phyloP scores from a whole-genome alignment of 2,888 invertebrate species.

The Hymenopus coronatus region DNA sequence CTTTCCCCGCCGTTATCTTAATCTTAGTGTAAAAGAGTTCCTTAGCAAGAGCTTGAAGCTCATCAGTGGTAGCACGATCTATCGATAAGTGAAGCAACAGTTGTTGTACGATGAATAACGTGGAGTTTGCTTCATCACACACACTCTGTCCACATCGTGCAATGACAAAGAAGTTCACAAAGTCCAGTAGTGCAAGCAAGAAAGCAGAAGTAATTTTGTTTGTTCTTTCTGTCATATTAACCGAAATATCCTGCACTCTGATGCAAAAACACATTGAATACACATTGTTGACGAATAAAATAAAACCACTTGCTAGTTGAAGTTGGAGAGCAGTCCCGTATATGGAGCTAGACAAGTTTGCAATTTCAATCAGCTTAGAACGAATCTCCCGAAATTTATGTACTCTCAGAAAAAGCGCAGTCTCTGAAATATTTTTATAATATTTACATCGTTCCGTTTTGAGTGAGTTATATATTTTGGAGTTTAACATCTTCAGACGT shows the following conservation, averaged over 20 bases:
- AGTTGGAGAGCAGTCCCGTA: background rate
- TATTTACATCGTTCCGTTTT: too few relatives aligned
- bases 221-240: background rate
- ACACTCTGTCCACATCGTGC: background rate
- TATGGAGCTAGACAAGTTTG: background rate
- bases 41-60: background rate
- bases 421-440: too few relatives aligned
- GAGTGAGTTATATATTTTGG: background rate
- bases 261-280: background rate
- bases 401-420: too few relatives aligned
- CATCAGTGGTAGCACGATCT: background rate
- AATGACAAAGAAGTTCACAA: background rate
- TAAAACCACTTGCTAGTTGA: background rate
- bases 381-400: background rate
- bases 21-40: background rate
- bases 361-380: background rate
- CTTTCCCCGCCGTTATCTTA: background rate
- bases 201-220: background rate
- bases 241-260: too few relatives aligned
- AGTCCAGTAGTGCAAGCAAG: background rate
- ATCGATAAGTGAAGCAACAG: background rate
- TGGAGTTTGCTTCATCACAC: background rate
- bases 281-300: background rate
- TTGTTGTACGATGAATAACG: background rate
- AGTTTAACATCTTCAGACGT: background rate